phyloP scores from a whole-genome alignment of 2,113 vertebrate species.

The Marcusenius ussheri region DNA sequence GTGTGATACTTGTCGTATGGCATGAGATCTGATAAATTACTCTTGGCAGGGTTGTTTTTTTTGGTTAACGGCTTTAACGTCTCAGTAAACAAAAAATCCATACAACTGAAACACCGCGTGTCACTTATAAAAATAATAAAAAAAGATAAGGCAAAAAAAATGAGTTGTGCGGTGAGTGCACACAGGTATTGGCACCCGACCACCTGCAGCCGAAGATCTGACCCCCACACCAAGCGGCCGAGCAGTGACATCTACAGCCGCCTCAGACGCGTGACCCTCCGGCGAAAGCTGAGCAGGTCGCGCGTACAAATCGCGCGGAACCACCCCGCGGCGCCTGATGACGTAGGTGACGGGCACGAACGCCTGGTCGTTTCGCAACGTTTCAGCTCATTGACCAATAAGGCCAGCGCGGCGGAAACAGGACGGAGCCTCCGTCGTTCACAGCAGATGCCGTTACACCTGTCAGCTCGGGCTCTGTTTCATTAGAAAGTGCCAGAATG shows the following conservation, averaged over 20 bases:
- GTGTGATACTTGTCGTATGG: not conserved
- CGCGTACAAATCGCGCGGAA: not conserved
- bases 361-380: too few species aligned
- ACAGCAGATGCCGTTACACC: not conserved
- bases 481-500: not conserved
- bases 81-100: not conserved
- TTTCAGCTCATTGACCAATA: not conserved
- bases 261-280: not conserved
- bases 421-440: not conserved
- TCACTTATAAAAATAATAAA: not conserved
- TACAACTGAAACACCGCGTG: not conserved
- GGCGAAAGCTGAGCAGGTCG: not conserved
- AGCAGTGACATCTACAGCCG: not conserved
- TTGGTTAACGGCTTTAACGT: not conserved
- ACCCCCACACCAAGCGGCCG: not conserved
- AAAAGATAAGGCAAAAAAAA: not conserved
- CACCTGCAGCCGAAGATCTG: not conserved
- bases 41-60: not conserved
- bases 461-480: not conserved
- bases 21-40: not conserved
- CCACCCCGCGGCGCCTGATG: not conserved
- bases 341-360: not conserved
- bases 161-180: not conserved
- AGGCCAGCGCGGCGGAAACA: not conserved
- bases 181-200: too few species aligned